Conservation (phyloP, 2,888 invertebrate genomes). For the Falcaria lacertinaria region DNA sequence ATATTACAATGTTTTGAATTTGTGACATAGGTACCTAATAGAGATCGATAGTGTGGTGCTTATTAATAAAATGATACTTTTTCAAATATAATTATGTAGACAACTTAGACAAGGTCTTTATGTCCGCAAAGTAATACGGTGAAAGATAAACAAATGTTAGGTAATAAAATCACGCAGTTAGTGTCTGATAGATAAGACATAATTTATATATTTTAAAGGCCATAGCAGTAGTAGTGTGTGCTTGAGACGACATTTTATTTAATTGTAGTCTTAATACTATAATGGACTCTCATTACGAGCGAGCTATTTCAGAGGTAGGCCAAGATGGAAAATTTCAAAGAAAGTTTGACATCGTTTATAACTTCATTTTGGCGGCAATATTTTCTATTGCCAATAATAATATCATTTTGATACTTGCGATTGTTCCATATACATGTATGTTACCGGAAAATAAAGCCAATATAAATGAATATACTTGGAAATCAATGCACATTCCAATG, state of each 20-base stretch:
- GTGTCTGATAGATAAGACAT: not conserved
- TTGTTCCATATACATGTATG: slow-evolving; percentile 63
- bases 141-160: not conserved
- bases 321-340: slow-evolving; percentile 63
- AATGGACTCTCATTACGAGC: slow-evolving; percentile 48
- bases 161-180: not conserved
- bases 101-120: too few species aligned
- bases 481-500: slow-evolving; percentile 43
- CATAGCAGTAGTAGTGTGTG: too few species aligned
- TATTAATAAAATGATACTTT: too few species aligned
- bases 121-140: too few species aligned
- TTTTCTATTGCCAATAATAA: slow-evolving; percentile 62
- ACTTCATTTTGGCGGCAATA: slow-evolving; percentile 47
- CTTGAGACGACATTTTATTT: not conserved
- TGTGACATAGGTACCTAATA: too few species aligned
- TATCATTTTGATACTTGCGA: slow-evolving; percentile 57
- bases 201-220: too few species aligned
- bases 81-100: too few species aligned
- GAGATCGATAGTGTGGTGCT: too few species aligned
- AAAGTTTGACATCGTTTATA: slow-evolving; percentile 57
- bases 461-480: slow-evolving; percentile 50
- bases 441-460: slow-evolving; percentile 48
- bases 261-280: not conserved
- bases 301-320: slow-evolving; percentile 48
- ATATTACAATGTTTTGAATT: too few species aligned